Conservation (phyloP, 2,113 vertebrate genomes). For the Physeter macrocephalus region DNA sequence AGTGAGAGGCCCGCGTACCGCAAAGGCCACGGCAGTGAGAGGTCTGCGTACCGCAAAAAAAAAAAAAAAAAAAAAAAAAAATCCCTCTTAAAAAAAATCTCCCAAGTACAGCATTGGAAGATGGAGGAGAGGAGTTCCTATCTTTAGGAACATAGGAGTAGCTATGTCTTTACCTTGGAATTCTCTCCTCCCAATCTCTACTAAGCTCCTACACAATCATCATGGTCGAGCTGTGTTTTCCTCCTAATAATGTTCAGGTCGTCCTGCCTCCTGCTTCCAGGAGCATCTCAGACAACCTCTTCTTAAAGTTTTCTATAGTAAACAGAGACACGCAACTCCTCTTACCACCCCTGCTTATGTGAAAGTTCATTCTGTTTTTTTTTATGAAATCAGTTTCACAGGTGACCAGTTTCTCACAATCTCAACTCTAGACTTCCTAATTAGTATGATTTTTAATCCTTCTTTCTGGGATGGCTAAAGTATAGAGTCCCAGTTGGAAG, state of each 20-base stretch:
- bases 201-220: background rate
- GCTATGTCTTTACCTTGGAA: background rate
- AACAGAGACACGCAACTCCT: background rate
- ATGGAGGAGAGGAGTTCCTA: background rate
- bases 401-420: background rate
- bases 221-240: background rate
- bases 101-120: slow-evolving; percentile 28
- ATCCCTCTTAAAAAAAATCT: slow-evolving; percentile 70
- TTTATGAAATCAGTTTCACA: background rate
- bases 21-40: no score
- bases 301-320: background rate
- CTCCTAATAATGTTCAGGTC: background rate
- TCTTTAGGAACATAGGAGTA: background rate
- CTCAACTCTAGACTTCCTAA: background rate
- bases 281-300: background rate
- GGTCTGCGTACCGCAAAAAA: no score
- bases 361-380: slow-evolving; percentile 15
- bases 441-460: background rate
- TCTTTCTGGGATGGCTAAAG: background rate
- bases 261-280: background rate
- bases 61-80: no score
- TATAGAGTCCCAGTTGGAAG: background rate
- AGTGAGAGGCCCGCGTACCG: no score
- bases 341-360: background rate
- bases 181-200: background rate